phyloP scores from a whole-genome alignment of 2,888 invertebrate species.

The Ophraella communa region DNA sequence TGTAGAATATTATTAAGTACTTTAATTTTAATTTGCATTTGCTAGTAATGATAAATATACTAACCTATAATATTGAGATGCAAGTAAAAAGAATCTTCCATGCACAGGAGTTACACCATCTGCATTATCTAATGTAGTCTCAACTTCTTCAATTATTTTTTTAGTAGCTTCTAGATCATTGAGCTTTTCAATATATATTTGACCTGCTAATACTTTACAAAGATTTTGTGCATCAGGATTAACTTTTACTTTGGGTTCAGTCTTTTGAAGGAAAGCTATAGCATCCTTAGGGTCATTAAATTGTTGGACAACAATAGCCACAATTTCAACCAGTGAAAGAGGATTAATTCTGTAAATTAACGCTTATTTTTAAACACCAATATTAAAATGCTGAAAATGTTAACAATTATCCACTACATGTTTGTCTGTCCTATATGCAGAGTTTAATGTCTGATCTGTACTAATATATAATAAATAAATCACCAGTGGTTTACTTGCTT shows the following conservation, averaged over 20 bases:
- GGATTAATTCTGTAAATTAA: conserved; percentile 82
- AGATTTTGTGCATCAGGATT: conserved; percentile 87
- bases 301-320: conserved; percentile 77
- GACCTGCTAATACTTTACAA: conserved; percentile 85
- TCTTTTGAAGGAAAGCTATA: conserved; percentile 85
- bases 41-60: too few relatives aligned
- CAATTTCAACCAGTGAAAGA: conserved; percentile 88
- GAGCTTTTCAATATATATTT: conserved; percentile 78
- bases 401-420: too few relatives aligned
- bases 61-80: conserved; percentile 87
- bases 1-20: too few relatives aligned
- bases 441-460: too few relatives aligned
- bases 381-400: too few relatives aligned
- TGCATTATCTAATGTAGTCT: conserved; percentile 82
- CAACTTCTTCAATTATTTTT: conserved; percentile 86
- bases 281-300: conserved; percentile 83
- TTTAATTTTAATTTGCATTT: too few relatives aligned
- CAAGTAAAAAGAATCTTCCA: conserved; percentile 90
- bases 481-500: too few relatives aligned
- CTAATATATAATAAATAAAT: too few relatives aligned
- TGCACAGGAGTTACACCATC: conserved; percentile 94
- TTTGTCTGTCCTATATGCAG: too few relatives aligned
- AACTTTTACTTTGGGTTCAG: conserved; percentile 84
- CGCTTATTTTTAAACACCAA: too few relatives aligned
- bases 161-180: conserved; percentile 81